Evolutionary conservation across 2,888 invertebrate species (phyloP).

Genomic region (Folsomia candida): DNA sequence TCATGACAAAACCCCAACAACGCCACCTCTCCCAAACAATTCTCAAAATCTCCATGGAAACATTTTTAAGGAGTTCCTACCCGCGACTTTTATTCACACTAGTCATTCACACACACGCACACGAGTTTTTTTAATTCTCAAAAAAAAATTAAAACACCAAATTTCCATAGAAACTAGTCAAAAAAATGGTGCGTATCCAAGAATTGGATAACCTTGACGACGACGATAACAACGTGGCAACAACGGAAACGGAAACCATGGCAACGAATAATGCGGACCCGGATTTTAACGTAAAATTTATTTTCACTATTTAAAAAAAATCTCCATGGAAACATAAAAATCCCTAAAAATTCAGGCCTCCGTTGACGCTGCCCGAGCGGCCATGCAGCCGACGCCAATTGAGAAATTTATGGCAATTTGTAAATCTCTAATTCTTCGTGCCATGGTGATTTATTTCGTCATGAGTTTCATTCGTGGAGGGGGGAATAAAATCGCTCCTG

Average conservation of each 20-base stretch:
- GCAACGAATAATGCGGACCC: no score
- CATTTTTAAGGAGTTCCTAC: no score
- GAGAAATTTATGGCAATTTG: conserved; percentile 57
- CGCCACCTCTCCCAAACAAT: no score
- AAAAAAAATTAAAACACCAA: neutral
- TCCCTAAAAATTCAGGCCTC: no score
- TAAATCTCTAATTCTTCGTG: conserved; percentile 82
- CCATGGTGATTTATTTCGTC: conserved; percentile 87
- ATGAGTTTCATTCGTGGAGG: conserved; percentile 75
- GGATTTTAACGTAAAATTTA: no score
- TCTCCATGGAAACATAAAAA: no score
- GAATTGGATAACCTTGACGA: conserved; percentile 10
- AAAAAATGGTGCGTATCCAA: conserved; percentile 18
- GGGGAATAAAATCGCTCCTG: conserved; percentile 36
- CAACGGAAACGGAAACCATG: no score
- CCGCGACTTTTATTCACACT: no score
- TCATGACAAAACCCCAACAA: no score
- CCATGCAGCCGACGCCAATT: conserved; percentile 64
- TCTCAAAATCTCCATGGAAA: no score
- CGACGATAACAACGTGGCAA: neutral
- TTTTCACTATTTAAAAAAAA: no score
- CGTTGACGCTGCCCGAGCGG: conserved; percentile 51
- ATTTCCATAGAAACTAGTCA: no score
- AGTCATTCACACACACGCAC: neutral
- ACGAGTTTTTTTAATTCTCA: neutral